Evolutionary conservation across 2,113 vertebrate genomes (phyloP).

Genomic region (Eolophus roseicapilla): DNA sequence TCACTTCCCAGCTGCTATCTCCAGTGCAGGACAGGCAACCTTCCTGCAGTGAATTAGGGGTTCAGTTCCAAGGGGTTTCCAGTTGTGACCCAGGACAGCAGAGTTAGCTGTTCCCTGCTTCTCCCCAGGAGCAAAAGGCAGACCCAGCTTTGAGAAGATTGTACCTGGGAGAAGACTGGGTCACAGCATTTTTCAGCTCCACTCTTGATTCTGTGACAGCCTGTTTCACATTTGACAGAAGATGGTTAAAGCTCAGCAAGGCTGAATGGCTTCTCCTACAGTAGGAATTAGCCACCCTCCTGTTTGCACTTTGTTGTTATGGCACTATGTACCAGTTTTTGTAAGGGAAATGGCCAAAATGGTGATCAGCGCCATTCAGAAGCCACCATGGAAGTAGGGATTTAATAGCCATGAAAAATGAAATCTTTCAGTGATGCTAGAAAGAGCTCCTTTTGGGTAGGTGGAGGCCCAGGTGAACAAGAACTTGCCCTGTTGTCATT

Average conservation of each 20-base stretch:
- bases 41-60: neutral
- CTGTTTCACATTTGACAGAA: neutral
- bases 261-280: neutral
- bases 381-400: neutral
- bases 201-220: neutral
- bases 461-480: neutral
- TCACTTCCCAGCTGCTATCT: neutral
- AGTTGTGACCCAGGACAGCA: neutral
- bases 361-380: neutral
- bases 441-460: neutral
- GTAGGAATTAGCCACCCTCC: neutral
- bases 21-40: neutral
- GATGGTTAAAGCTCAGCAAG: neutral
- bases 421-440: neutral
- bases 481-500: neutral
- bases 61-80: neutral
- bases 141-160: neutral
- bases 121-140: neutral
- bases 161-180: neutral
- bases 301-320: neutral
- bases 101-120: neutral
- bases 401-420: neutral
- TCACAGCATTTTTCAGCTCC: neutral
- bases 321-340: neutral
- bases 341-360: too few species aligned